Evolutionary conservation across 2,797 vertebrate species (phyloP), one percentile per base, ranked within the genome.

Genomic region (Anguilla pacifica): DNA sequence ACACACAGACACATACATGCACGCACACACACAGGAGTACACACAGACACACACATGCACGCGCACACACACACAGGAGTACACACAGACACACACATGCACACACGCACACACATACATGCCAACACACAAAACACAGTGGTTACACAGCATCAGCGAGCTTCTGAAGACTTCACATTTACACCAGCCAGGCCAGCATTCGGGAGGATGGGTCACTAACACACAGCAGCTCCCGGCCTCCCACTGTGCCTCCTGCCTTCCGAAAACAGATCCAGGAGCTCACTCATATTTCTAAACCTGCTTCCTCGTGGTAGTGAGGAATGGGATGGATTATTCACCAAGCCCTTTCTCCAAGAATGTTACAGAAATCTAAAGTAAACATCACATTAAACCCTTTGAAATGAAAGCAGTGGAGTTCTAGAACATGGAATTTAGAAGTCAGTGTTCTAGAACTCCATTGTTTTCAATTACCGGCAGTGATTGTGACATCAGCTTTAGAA

Each of bases 201-300:
- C 17, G 51, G 51, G n/a, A 57, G 19, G 81, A 84, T 9, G 5
- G 17, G 46, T 57, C 77, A 28, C 49, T 39, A 67, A 77, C 35
- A 77, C 77, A 28, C 82, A 55, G 87, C 46, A 57, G 82, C 82
- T 55, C 43, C 46, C 35, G 35, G 59, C n/a, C n/a, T n/a, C n/a
- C 46, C 43, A 39, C 61, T 35, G 13, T 10, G 49, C 17, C 19
- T 28, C 43, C 28, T 55, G 82, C 51, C 55, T 70, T 74, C 61
- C 5, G 15, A 61, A 49, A 35, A 51, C 51, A 7, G 51, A 51
- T 3, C 3, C 51, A 51, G 51, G 51, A 51, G 51, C 51, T 51
- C 7, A 51, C 10, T 51, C 51, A 9, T 1, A 51, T 51, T 51
- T 51, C 6, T 51, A 6, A 51, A 10, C 51, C 19, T 77, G 49